Conservation (phyloP, 2,113 vertebrate genomes). For the Bufo bufo region DNA sequence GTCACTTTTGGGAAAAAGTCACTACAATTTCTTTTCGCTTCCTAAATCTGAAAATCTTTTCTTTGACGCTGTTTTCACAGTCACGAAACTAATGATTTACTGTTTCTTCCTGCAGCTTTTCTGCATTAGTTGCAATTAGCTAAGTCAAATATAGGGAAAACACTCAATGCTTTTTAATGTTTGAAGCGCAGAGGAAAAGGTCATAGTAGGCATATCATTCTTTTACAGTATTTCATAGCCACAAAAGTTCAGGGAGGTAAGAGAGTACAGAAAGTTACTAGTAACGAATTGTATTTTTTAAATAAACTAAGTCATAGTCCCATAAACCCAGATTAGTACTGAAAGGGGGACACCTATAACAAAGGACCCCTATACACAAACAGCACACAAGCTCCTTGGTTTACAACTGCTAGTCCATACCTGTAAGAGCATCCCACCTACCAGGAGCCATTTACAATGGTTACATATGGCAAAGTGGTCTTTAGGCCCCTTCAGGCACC, state of each 20-base stretch:
- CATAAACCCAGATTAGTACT: too few relatives aligned
- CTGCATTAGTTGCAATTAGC: neutral
- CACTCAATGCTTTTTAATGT: neutral
- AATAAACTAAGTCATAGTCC: neutral
- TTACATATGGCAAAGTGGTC: too few relatives aligned
- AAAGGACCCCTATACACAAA: neutral
- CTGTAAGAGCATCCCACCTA: too few relatives aligned
- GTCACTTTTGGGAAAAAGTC: neutral
- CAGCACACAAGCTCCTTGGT: neutral
- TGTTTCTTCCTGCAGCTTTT: conserved; percentile 18
- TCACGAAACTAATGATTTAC: conserved; percentile 16
- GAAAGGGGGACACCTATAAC: fast-evolving
- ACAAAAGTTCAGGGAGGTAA: neutral
- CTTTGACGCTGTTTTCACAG: conserved; percentile 5
- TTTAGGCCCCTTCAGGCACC: too few relatives aligned
- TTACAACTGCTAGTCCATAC: too few relatives aligned
- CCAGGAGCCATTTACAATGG: too few relatives aligned
- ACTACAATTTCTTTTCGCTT: conserved; percentile 8
- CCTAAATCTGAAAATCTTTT: neutral
- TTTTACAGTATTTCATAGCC: conserved; percentile 10
- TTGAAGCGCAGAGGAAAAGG: conserved; percentile 56
- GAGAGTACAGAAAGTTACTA: neutral
- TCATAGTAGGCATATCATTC: conserved; percentile 44
- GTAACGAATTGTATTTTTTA: neutral
- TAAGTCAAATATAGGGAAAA: conserved; percentile 28